Conservation (phyloP, 2,797 vertebrate genomes). For the Hylomyscus alleni region DNA sequence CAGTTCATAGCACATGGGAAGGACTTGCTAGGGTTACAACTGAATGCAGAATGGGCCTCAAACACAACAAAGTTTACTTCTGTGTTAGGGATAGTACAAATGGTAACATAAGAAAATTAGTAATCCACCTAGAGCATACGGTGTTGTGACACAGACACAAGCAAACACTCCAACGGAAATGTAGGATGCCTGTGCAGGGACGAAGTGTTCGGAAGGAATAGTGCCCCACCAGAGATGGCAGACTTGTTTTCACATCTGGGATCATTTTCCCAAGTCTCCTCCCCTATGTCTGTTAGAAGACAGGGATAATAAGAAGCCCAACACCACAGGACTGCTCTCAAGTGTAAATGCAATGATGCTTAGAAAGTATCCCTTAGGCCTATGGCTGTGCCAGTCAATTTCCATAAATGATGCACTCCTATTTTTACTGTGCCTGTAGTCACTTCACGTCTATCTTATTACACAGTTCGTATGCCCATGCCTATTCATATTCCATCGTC, state of each 20-base stretch:
- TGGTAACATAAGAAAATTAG: background rate
- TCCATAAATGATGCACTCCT: background rate
- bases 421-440: background rate
- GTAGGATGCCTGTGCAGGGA: background rate
- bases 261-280: background rate
- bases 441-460: background rate
- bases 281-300: background rate
- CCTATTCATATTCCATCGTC: background rate
- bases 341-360: accelerated
- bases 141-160: background rate
- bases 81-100: background rate
- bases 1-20: background rate
- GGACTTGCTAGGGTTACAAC: background rate
- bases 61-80: background rate
- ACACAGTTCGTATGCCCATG: background rate
- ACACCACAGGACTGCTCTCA: background rate
- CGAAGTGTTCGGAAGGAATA: background rate
- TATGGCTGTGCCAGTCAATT: background rate
- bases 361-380: background rate
- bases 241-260: background rate
- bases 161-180: background rate
- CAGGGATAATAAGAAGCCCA: background rate
- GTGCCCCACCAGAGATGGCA: background rate
- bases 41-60: constrained; percentile 29
- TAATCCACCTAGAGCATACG: background rate